Evolutionary conservation across 2,797 vertebrate species (phyloP).

Genomic region (Sebastes miniatus): DNA sequence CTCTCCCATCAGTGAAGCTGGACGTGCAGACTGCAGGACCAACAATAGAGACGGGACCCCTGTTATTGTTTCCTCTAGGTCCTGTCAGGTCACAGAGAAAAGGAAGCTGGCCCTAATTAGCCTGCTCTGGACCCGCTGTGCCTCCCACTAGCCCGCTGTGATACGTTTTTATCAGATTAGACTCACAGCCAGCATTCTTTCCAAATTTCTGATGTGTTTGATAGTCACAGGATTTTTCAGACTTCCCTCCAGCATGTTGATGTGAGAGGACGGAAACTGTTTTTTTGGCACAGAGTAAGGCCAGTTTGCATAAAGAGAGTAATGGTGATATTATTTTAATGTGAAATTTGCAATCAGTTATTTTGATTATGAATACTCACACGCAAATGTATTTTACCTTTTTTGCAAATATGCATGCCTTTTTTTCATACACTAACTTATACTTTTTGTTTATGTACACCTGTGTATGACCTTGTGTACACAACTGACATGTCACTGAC

Average conservation of each 20-base stretch:
- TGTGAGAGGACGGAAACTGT: neutral
- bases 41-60: neutral
- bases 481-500: too few species aligned
- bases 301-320: too few species aligned
- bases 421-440: too few species aligned
- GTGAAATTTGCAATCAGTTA: too few species aligned
- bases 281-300: too few species aligned
- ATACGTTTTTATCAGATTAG: conserved; percentile 15
- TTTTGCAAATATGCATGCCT: too few species aligned
- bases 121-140: neutral
- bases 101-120: neutral
- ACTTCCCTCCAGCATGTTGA: neutral
- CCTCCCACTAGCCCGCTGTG: conserved; percentile 5
- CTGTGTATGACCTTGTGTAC: too few species aligned
- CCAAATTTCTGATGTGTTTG: neutral
- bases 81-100: neutral
- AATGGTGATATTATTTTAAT: too few species aligned
- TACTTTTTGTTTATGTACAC: too few species aligned
- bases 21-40: neutral
- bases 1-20: neutral
- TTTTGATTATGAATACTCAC: too few species aligned
- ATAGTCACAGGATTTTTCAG: neutral
- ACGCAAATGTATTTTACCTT: too few species aligned
- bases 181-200: neutral
- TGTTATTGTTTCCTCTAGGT: conserved; percentile 9